Percentiles rank a stretch among this genome's conserved stretches.
These are phyloP conservation scores for Chamaedrilus cognettii DNA, from an alignment of 2,888 invertebrate species.

Conservation along the genomic window DNA sequence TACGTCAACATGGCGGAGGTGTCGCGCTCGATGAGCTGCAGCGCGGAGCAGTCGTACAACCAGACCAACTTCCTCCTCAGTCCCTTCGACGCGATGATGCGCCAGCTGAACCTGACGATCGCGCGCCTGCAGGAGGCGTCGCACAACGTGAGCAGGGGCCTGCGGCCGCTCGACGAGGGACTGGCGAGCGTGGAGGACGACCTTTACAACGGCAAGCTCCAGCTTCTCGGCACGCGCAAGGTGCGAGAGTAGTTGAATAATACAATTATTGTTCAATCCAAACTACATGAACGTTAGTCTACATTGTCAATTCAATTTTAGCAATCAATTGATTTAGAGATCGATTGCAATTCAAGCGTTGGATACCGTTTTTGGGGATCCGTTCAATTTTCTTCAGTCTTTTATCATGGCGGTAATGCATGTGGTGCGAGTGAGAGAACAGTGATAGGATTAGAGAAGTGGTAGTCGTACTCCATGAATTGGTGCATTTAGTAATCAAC, in stretches of 20 bases:
- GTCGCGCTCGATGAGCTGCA: conserved; percentile 37
- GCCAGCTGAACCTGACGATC: conserved; percentile 37
- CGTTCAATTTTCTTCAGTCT: no score
- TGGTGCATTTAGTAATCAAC: no score
- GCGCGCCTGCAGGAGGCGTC: conserved; percentile 33
- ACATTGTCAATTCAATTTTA: no score
- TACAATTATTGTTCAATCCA: neutral
- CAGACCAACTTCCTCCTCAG: conserved; percentile 38
- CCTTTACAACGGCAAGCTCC: conserved; percentile 28
- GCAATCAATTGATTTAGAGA: no score
- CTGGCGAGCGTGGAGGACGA: conserved; percentile 31
- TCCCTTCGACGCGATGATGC: conserved; percentile 40
- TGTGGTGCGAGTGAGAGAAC: no score
- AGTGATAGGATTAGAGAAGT: no score
- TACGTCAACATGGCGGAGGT: conserved; percentile 38
- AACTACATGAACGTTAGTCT: no score
- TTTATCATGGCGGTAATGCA: no score
- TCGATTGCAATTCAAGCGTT: no score
- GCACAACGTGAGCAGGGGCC: conserved; percentile 28
- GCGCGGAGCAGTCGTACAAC: conserved; percentile 39
- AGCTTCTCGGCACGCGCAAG: conserved; percentile 33
- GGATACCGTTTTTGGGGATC: no score
- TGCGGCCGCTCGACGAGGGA: conserved; percentile 33
- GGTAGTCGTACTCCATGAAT: no score
- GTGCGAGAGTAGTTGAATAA: conserved; percentile 29